Evolutionary conservation across 1,140 invertebrate genomes (phyloP).

Genomic region (Macrocentrus cingulum): DNA sequence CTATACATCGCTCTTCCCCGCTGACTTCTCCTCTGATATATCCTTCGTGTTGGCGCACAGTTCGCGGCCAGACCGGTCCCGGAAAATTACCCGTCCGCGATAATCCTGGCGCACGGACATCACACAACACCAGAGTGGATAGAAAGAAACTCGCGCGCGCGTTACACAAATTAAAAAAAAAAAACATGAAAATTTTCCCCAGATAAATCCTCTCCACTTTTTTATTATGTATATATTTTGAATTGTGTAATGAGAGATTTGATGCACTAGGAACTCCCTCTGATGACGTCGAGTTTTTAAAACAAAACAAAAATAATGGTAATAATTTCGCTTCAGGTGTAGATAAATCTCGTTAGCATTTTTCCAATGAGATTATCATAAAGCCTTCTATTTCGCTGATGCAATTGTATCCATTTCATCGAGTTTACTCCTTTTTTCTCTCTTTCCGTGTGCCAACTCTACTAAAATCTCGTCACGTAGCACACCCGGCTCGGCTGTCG

Average conservation of each 20-base stretch:
- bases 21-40: constrained; percentile 7
- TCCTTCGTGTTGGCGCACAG: constrained; percentile 24
- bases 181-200: too few relatives aligned
- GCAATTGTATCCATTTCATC: constrained; percentile 19
- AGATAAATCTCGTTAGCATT: constrained; percentile 17
- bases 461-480: constrained; percentile 9
- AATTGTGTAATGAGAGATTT: too few relatives aligned
- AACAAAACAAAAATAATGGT: too few relatives aligned
- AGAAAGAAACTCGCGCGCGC: not conserved
- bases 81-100: constrained; percentile 43
- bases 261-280: too few relatives aligned
- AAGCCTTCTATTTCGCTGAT: constrained; percentile 16
- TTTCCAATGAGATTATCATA: constrained; percentile 23
- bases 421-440: not conserved
- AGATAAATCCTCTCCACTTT: too few relatives aligned
- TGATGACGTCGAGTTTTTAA: too few relatives aligned
- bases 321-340: too few relatives aligned
- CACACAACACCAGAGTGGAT: too few relatives aligned
- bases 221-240: too few relatives aligned
- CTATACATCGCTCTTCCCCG: constrained; percentile 7
- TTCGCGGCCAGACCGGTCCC: constrained; percentile 38
- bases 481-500: too few relatives aligned
- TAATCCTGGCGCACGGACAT: not conserved
- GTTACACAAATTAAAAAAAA: too few relatives aligned
- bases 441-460: not conserved